phyloP scores from a whole-genome alignment of 1,140 invertebrate species.

The Brachionus rotundiformis region DNA sequence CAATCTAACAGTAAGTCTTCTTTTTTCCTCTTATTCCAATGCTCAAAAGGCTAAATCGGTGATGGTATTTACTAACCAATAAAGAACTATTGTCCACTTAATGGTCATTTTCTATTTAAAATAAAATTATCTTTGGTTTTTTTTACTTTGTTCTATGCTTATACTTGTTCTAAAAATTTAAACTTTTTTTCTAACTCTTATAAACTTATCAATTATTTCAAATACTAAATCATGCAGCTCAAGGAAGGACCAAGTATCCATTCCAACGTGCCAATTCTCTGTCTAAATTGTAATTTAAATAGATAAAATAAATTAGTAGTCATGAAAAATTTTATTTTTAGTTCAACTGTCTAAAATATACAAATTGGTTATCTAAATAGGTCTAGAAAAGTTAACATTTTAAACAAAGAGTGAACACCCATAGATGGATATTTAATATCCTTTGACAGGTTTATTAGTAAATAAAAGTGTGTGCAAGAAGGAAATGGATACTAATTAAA shows the following conservation, averaged over 20 bases:
- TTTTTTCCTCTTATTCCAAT: background rate
- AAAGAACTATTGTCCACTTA: too few relatives aligned
- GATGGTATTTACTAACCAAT: slow-evolving; percentile 30
- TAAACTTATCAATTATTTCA: too few relatives aligned
- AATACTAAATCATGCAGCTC: too few relatives aligned
- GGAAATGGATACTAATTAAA: background rate
- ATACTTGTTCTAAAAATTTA: background rate
- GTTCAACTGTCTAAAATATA: too few relatives aligned
- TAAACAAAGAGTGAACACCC: background rate
- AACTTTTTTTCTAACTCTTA: background rate
- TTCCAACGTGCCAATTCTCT: too few relatives aligned
- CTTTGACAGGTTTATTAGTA: background rate
- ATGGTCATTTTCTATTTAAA: too few relatives aligned
- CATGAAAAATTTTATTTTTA: too few relatives aligned
- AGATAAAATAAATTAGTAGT: too few relatives aligned
- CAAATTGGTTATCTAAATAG: slow-evolving; percentile 27
- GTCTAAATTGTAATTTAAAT: too few relatives aligned
- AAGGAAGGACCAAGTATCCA: too few relatives aligned
- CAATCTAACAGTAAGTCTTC: slow-evolving; percentile 8
- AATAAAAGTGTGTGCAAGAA: background rate
- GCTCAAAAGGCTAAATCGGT: slow-evolving; percentile 19
- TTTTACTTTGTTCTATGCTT: background rate
- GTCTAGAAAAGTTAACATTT: slow-evolving; percentile 4
- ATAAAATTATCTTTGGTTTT: background rate
- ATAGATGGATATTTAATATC: background rate